A percentile compares a stretch with the other conserved stretches of the same genome.
phyloP scores from a whole-genome alignment of 2,113 vertebrate genomes.

The Pongo abelii region DNA sequence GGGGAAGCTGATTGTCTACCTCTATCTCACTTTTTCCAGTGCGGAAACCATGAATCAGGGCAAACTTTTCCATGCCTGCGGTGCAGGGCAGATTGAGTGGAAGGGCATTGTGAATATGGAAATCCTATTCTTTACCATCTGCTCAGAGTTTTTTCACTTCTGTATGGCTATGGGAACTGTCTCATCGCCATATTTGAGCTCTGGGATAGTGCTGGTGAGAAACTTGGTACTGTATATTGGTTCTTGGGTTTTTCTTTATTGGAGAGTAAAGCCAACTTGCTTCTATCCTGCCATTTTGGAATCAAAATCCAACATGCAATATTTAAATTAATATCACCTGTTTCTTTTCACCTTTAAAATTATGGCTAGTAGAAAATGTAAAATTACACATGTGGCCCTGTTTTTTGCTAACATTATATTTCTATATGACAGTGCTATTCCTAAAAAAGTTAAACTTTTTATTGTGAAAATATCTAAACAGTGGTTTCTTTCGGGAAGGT shows the following conservation, averaged over 20 bases:
- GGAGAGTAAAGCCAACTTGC: neutral
- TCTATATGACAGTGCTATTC: neutral
- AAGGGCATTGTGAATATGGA: neutral
- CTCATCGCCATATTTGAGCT: neutral
- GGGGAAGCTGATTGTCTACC: neutral
- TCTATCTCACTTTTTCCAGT: neutral
- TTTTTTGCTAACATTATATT: neutral
- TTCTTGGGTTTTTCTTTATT: neutral
- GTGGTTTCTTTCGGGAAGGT: neutral
- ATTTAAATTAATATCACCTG: neutral
- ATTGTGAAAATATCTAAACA: neutral
- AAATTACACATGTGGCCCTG: neutral
- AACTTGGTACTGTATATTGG: neutral
- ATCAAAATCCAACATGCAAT: neutral
- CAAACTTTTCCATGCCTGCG: neutral
- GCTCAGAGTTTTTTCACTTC: neutral
- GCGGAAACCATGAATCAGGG: neutral
- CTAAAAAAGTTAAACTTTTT: neutral
- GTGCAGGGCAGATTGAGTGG: neutral
- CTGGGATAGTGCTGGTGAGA: neutral
- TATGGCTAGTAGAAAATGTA: neutral
- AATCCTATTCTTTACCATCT: neutral
- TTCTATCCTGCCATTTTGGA: neutral
- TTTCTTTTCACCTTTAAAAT: neutral
- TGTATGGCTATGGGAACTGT: neutral